phyloP scores from a whole-genome alignment of 2,888 invertebrate species.

The Tromatobia lineatoria region DNA sequence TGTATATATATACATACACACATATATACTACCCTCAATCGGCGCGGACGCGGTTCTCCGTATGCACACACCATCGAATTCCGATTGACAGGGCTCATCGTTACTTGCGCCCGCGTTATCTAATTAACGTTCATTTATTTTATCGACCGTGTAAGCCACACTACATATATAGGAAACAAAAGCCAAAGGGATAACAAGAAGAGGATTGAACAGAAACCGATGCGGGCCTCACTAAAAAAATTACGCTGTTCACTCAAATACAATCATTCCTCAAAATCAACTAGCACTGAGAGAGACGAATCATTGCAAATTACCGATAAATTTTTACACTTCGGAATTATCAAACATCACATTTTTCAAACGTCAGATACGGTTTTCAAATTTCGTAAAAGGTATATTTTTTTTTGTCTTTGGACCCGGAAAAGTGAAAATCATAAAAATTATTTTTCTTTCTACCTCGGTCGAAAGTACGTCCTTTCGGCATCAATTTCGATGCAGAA shows the following conservation, averaged over 20 bases:
- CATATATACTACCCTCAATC: neutral
- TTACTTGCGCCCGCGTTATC: slow-evolving; percentile 6
- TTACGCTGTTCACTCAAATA: neutral
- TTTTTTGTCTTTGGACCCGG: too few relatives aligned
- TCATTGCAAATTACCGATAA: neutral
- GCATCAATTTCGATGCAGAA: too few relatives aligned
- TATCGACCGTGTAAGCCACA: slow-evolving; percentile 28
- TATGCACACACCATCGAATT: slow-evolving; percentile 32
- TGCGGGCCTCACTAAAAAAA: slow-evolving; percentile 17
- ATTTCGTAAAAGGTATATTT: neutral
- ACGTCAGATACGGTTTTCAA: too few relatives aligned
- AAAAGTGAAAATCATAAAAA: too few relatives aligned
- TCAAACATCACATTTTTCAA: too few relatives aligned
- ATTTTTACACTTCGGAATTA: neutral
- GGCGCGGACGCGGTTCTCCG: slow-evolving; percentile 28
- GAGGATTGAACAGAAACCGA: slow-evolving; percentile 24
- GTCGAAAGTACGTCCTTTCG: too few relatives aligned
- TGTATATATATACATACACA: neutral
- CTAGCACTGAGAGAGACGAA: neutral
- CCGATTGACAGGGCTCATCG: slow-evolving; percentile 26
- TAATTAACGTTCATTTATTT: slow-evolving; percentile 53
- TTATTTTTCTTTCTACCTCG: too few relatives aligned
- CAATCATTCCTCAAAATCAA: neutral
- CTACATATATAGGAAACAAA: neutral
- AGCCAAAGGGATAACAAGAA: slow-evolving; percentile 22